phyloP scores from a whole-genome alignment of 2,797 vertebrate genomes.

The Peromyscus nudipes region DNA sequence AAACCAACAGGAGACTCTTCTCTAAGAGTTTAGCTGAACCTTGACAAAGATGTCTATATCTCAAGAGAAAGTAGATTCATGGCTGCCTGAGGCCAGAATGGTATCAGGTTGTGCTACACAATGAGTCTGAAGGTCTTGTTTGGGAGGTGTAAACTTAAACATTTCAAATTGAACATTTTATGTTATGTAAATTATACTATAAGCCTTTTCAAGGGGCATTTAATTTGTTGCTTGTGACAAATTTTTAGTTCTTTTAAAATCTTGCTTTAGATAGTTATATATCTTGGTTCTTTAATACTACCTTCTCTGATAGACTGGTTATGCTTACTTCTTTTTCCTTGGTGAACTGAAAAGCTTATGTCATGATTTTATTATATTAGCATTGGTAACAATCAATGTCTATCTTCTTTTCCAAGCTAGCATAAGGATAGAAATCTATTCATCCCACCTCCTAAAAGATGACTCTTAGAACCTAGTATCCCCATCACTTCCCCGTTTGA shows the following conservation, averaged over 20 bases:
- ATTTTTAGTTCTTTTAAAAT: background rate
- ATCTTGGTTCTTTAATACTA: background rate
- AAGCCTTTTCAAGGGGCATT: background rate
- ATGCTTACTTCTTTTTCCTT: background rate
- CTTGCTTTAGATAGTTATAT: background rate
- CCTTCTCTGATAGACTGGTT: background rate
- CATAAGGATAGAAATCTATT: background rate
- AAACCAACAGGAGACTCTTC: background rate
- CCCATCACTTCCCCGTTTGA: background rate
- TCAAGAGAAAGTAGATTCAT: background rate
- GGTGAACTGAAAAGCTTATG: background rate
- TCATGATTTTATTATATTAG: background rate
- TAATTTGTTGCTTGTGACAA: background rate
- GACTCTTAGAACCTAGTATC: background rate
- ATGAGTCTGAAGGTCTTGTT: background rate
- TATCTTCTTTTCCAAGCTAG: background rate
- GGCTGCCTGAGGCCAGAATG: background rate
- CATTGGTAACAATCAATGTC: background rate
- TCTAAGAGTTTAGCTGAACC: background rate
- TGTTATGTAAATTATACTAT: background rate
- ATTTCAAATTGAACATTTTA: background rate
- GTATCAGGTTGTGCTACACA: background rate
- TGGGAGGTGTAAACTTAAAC: background rate
- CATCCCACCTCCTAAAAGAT: background rate
- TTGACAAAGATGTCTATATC: background rate